Evolutionary conservation across 2,113 vertebrate species (phyloP), one percentile per base, ranked within the genome.

Genomic region (Leptosomus discolor): DNA sequence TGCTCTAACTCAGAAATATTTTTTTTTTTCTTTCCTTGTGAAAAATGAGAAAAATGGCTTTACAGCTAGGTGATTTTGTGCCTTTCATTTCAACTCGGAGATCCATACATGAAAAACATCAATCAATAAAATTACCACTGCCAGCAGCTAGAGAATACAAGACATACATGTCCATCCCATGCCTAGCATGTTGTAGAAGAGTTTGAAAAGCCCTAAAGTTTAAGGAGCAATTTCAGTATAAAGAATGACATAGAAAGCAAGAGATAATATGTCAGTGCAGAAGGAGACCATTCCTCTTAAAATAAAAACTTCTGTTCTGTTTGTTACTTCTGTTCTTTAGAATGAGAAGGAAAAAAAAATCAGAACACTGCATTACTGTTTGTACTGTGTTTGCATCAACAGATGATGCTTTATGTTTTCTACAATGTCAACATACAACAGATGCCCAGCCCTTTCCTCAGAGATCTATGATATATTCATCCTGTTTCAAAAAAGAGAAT

Each of bases 331-430:
- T n/a, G n/a, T n/a, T n/a, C n/a, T 65, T 89, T 45, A 86, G 50
- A 89, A 61, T 60, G 32, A 93, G 68, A 70, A 57, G 24, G 30
- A 70, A 63, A 88, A 65, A 88, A 67, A 75, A 48, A 41, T 24
- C 69, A 95, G 64, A 92, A 82, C 22, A 68, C 11, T 67, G 11
- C 24, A 64, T 95, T 91, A 54, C 48, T 91, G 30, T 92, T 94
- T 51, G 39, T 41, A 79, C 56, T 75, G 36, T 58, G 53, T 64
- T 64, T 68, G 8, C 69, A 53, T 68, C 76, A 94, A 86, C 60
- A 76, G 94, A 80, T 75, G 50, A 90, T 82, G 61, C 63, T 94
- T 92, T 91, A 60, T 92, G 64, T 92, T 96, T 89, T 75, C 48
- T 73, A 36, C 84, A 95, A 6, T 76, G 86, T 82, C 89, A 94